A percentile compares a stretch with the other conserved stretches of the same genome.
These are phyloP conservation scores for Notamacropus eugenii DNA, from an alignment of 2,797 vertebrate genomes.

Conservation along the genomic window DNA sequence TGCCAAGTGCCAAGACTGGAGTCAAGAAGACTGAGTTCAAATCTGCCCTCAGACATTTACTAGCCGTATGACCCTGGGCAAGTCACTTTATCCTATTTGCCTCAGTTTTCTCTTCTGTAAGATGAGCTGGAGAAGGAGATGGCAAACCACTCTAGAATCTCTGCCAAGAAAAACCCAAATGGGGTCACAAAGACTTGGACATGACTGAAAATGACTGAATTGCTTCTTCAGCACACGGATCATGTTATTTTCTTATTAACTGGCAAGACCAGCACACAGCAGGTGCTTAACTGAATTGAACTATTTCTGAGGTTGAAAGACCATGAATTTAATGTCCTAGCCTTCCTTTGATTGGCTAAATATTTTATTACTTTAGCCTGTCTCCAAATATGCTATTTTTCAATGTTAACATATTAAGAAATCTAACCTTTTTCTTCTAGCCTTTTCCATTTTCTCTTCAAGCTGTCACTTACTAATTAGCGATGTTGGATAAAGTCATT, in stretches of 20 bases:
- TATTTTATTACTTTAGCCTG: slow-evolving; percentile 24
- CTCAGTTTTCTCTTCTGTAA: not conserved
- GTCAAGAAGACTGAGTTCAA: not conserved
- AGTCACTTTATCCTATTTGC: not conserved
- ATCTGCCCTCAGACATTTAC: not conserved
- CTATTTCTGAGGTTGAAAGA: slow-evolving; percentile 10
- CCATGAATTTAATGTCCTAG: slow-evolving; percentile 36
- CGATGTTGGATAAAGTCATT: too few relatives aligned
- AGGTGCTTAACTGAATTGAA: not conserved
- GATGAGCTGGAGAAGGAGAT: not conserved
- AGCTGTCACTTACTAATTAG: not conserved
- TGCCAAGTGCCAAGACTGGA: not conserved
- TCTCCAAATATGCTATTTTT: not conserved
- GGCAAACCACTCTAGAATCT: not conserved
- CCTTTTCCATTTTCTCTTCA: slow-evolving; percentile 13
- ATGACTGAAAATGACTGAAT: not conserved
- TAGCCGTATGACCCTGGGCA: not conserved
- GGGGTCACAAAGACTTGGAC: not conserved
- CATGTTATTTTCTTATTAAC: not conserved
- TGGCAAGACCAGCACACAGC: not conserved
- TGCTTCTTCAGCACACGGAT: not conserved
- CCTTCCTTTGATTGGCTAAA: not conserved
- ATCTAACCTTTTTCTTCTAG: slow-evolving; percentile 6
- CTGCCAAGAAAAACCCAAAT: not conserved
- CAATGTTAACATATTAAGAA: not conserved